Base-by-base conservation (phyloP, 1,140 invertebrate genomes). In the Pseudachorutes palmiensis region DNA sequence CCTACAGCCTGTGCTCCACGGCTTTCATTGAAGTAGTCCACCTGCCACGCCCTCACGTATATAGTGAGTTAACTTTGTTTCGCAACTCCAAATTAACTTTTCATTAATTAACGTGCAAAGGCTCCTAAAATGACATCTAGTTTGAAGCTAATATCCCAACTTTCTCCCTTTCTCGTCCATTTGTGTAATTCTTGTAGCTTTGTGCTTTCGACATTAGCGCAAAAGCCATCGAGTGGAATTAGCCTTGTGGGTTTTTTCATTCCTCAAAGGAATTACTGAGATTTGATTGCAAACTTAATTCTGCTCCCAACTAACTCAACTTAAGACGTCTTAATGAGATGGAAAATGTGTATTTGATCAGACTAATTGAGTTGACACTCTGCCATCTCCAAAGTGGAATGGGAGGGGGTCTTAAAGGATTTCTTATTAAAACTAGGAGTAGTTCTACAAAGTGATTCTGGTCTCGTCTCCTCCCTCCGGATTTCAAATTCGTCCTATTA, bases 331-430 rank as follows among this genome's bases (percentile, higher is more conserved):
- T 26, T 55, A 55, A 55, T 55, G 51, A 26, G 51, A 16, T 55
- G 51, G 51, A 55, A 55, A 26, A 55, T 55, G 12, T 55, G 51
- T 55, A 55, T 55, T 55, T 55, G 51, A 55, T 55, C 51, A 55
- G 51, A 55, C 51, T 55, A 55, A 55, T 55, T 55, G 51, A 55
- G 51, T 55, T 55, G 51, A 55, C 51, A 55, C 51, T 12, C 24
- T 55, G 51, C 51, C 51, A 55, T 55, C 51, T 55, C 51, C 12
- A 14, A 55, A 55, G 51, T 5, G 24, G 5, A 55, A 5, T 3
- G 12, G 51, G 24, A 55, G 24, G 51, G 12, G 51, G 51, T 55
- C 51, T 19, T 26, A 55, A 55, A 55, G 51, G 51, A 55, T 55
- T 55, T 55, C 51, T 55, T 55, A 55, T 55, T 55, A 55, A 55